Evolutionary conservation across 64 coral and sea anemone genomes (phyloP), one percentile per base, ranked within the genome.

Genomic region (Pachyseris speciosa): DNA sequence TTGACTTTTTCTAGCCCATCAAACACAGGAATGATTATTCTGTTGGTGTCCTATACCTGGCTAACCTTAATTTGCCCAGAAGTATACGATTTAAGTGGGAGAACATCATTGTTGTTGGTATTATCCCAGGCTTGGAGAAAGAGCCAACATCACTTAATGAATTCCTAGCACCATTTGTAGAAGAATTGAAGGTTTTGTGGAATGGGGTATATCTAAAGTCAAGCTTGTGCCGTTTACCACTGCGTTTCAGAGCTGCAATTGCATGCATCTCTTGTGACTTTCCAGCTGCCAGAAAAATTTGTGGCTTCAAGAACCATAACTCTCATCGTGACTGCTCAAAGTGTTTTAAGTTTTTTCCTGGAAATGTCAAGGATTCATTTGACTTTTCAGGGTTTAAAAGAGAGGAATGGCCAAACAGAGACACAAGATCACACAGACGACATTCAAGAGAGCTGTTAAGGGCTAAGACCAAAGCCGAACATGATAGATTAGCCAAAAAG

Each of bases 1-100:
- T 83, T 64, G 79, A 65, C 36, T 65, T 58, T 58, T 83, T 83
- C n/a, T 58, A 83, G n/a, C n/a, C n/a, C n/a, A n/a, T n/a, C n/a
- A n/a, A n/a, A n/a, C n/a, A n/a, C n/a, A n/a, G n/a, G n/a, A 28
- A 51, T 40, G 48, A 8, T 78, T 52, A n/a, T n/a, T n/a, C n/a
- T n/a, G n/a, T n/a, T n/a, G n/a, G n/a, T n/a, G n/a, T n/a, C n/a
- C n/a, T n/a, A n/a, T n/a, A n/a, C n/a, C n/a, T n/a, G n/a, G n/a
- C n/a, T n/a, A n/a, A n/a, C n/a, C n/a, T n/a, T n/a, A n/a, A n/a
- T n/a, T n/a, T n/a, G n/a, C n/a, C n/a, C n/a, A n/a, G n/a, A n/a
- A n/a, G n/a, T n/a, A n/a, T n/a, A n/a, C n/a, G n/a, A n/a, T n/a
- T n/a, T n/a, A n/a, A n/a, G n/a, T n/a, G n/a, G n/a, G n/a, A n/a